Conservation (phyloP, 2,888 invertebrate genomes). For the Dioctria rufipes region DNA sequence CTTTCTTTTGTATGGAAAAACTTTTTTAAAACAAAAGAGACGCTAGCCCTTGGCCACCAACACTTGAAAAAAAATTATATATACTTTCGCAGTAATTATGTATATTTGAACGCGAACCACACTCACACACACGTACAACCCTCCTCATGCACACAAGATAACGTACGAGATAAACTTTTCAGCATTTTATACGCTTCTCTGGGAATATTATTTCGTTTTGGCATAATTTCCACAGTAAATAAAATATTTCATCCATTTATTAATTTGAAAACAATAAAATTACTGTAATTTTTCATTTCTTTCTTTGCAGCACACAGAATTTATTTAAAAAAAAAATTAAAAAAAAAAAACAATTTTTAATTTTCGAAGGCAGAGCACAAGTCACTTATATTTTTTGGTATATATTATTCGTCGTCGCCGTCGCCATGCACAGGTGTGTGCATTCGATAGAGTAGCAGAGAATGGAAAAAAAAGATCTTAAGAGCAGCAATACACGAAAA, state of each 20-base stretch:
- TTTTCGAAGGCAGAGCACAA: constrained; percentile 16
- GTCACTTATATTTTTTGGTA: constrained; percentile 25
- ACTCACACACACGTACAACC: constrained; percentile 54
- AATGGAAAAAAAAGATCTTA: constrained; percentile 13
- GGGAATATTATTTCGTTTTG: constrained; percentile 2
- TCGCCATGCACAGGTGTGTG: constrained; percentile 53
- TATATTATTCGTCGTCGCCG: no score
- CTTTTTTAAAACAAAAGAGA: constrained; percentile 63
- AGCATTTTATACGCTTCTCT: constrained; percentile 53
- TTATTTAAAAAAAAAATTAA: background rate
- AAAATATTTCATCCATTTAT: constrained; percentile 22
- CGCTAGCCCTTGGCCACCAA: constrained; percentile 68
- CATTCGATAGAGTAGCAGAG: constrained; percentile 10
- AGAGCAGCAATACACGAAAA: constrained; percentile 33
- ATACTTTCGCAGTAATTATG: constrained; percentile 56
- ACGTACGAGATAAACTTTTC: constrained; percentile 59
- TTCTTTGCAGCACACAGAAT: constrained; percentile 13
- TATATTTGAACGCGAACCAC: background rate
- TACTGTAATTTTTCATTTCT: background rate
- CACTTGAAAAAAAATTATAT: constrained; percentile 56
- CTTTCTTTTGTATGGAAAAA: constrained; percentile 54
- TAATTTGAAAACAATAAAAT: background rate
- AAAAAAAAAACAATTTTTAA: background rate
- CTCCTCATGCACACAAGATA: constrained; percentile 56
- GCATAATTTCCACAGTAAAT: constrained; percentile 3